Conservation (phyloP, 2,113 vertebrate species). For the Pluvianellus socialis region DNA sequence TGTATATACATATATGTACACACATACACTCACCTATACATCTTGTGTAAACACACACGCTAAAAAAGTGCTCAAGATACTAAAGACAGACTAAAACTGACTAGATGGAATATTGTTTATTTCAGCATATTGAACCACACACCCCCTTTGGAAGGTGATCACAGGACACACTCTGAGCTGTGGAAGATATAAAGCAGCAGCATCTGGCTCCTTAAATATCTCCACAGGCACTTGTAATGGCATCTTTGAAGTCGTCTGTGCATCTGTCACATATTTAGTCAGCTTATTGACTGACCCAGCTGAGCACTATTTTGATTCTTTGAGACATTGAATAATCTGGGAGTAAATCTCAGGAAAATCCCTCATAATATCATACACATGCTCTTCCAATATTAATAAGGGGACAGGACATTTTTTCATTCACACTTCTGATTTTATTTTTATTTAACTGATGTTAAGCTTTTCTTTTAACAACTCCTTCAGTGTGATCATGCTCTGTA, state of each 20-base stretch:
- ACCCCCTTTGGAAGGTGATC: slow-evolving; percentile 68
- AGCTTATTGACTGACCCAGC: slow-evolving; percentile 69
- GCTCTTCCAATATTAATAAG: slow-evolving; percentile 47
- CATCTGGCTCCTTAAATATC: slow-evolving; percentile 75
- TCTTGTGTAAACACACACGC: accelerated
- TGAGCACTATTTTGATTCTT: slow-evolving; percentile 72
- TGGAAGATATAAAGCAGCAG: slow-evolving; percentile 52
- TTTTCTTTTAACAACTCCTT: slow-evolving; percentile 24
- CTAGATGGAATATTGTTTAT: neutral
- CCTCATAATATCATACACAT: slow-evolving; percentile 49
- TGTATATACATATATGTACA: accelerated
- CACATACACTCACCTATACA: neutral
- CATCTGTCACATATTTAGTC: slow-evolving; percentile 72
- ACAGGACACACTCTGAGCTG: slow-evolving; percentile 52
- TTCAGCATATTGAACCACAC: slow-evolving; percentile 39
- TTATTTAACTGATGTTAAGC: neutral
- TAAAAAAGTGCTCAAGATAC: neutral
- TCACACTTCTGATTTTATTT: neutral
- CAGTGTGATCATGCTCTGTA: neutral
- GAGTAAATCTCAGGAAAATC: slow-evolving; percentile 71
- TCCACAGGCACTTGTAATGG: slow-evolving; percentile 70
- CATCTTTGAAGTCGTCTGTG: slow-evolving; percentile 73
- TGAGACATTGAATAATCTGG: slow-evolving; percentile 62
- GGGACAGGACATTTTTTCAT: neutral
- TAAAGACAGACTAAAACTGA: neutral